Percentiles rank a stretch among this genome's conserved stretches.
phyloP scores from a whole-genome alignment of 2,888 invertebrate species.

The Pharmacophagus antenor region DNA sequence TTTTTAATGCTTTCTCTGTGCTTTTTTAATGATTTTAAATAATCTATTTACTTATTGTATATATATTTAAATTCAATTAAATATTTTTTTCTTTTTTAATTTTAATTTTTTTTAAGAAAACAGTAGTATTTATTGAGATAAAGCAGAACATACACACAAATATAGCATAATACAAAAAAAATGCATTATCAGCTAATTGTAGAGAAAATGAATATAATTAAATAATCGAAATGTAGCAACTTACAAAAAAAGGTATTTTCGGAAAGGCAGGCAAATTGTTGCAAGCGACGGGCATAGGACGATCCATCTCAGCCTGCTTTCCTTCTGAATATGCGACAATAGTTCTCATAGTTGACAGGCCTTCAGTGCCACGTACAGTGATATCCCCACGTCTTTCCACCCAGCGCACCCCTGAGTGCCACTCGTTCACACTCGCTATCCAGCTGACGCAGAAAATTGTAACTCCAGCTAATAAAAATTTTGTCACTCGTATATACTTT shows the following conservation, averaged over 20 bases:
- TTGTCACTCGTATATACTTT: constrained; percentile 60
- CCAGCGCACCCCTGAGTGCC: constrained; percentile 61
- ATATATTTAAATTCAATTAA: too few species aligned
- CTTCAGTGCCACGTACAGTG: constrained; percentile 34
- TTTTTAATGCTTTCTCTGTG: too few species aligned
- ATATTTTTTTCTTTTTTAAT: too few species aligned
- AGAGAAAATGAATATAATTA: background rate
- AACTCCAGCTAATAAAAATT: constrained; percentile 65
- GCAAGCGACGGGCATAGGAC: constrained; percentile 67
- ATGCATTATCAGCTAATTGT: too few species aligned
- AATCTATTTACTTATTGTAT: too few species aligned
- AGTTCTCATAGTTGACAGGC: constrained; percentile 73
- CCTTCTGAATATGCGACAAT: constrained; percentile 83
- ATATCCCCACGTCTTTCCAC: constrained; percentile 40
- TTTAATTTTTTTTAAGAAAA: too few species aligned
- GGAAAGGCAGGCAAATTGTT: constrained; percentile 63
- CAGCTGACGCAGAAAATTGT: constrained; percentile 70
- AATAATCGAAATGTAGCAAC: constrained; percentile 33
- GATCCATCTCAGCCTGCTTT: constrained; percentile 75
- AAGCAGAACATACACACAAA: too few species aligned
- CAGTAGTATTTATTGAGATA: too few species aligned
- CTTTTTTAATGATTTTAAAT: too few species aligned
- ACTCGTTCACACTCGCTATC: constrained; percentile 68
- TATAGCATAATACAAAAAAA: too few species aligned
- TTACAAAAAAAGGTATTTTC: constrained; percentile 58